These are phyloP conservation scores for Aphaenogaster floridana DNA, from an alignment of 1,140 invertebrate species.

Conservation along the genomic window DNA sequence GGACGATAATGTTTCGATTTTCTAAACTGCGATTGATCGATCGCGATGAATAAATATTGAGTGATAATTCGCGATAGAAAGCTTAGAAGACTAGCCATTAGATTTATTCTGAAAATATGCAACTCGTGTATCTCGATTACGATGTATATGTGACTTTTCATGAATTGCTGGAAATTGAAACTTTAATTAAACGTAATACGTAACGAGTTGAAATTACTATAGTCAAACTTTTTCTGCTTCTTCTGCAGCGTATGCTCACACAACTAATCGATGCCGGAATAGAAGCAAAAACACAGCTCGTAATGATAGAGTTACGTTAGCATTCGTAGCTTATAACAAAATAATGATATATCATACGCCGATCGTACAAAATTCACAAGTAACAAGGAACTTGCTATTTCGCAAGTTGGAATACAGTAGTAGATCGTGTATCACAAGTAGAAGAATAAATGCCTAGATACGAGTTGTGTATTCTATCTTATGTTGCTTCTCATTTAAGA, in stretches of 20 bases:
- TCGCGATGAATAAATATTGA: conserved; percentile 16
- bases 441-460: conserved; percentile 15
- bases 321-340: conserved; percentile 30
- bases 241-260: conserved; percentile 11
- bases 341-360: conserved; percentile 30
- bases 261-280: conserved; percentile 26
- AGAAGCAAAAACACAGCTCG: conserved; percentile 39
- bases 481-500: neutral
- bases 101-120: neutral
- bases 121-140: neutral
- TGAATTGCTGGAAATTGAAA: conserved; percentile 46
- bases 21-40: neutral
- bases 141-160: neutral
- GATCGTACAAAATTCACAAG: conserved; percentile 10
- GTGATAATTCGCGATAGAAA: neutral
- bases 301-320: conserved; percentile 52
- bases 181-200: neutral
- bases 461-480: neutral
- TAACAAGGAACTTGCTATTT: conserved; percentile 40
- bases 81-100: conserved; percentile 2
- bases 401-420: conserved; percentile 1
- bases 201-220: conserved; percentile 34
- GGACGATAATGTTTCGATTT: neutral
- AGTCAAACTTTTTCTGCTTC: conserved; percentile 31
- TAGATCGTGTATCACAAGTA: neutral